Percentiles rank a stretch among this genome's conserved stretches.
Evolutionary conservation across 2,888 invertebrate species (phyloP).

Genomic region (Limnephilus lunatus): DNA sequence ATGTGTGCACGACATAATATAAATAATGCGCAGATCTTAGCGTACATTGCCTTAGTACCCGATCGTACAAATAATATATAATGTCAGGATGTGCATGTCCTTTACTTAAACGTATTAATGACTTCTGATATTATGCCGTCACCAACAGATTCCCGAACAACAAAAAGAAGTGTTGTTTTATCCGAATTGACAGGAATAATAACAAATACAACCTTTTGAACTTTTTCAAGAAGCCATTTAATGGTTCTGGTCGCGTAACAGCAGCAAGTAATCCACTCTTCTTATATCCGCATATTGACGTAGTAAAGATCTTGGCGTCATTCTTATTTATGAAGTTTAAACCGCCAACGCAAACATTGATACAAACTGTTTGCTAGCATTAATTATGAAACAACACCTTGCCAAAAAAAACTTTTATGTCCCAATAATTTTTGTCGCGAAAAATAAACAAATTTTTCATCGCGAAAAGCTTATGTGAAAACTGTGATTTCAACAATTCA

Average conservation of each 20-base stretch:
- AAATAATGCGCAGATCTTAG: background rate
- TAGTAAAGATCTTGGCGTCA: constrained; percentile 40
- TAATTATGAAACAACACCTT: constrained; percentile 26
- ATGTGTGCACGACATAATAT: too few relatives aligned
- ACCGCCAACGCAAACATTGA: constrained; percentile 7
- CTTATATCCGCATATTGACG: constrained; percentile 7
- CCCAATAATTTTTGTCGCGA: background rate
- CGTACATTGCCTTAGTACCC: background rate
- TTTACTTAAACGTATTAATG: background rate
- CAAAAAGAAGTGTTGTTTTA: background rate
- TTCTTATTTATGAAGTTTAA: constrained; percentile 17
- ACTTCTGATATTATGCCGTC: background rate
- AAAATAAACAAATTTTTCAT: background rate
- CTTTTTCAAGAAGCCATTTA: background rate
- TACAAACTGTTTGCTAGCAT: constrained; percentile 22
- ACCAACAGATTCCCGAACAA: background rate
- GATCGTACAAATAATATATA: background rate
- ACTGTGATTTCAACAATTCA: background rate
- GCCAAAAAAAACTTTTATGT: constrained; percentile 22
- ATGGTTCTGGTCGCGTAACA: background rate
- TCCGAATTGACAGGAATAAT: background rate
- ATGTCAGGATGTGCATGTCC: background rate
- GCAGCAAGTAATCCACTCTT: background rate
- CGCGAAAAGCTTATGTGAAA: background rate
- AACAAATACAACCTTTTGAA: background rate